Base-by-base conservation (phyloP, 2,888 invertebrate genomes). In the Watsonalla binaria region DNA sequence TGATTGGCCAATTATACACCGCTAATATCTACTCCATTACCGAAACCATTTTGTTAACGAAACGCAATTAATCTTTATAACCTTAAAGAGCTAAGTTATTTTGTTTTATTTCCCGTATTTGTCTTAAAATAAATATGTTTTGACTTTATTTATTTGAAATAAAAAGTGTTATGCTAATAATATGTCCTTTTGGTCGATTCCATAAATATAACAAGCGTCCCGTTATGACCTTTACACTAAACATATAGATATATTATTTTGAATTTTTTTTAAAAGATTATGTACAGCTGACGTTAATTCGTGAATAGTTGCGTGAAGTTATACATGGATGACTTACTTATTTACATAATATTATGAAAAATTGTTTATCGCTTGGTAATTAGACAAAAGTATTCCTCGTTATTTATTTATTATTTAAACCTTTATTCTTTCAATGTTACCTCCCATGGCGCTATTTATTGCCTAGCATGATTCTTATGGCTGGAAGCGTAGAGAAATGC, bases 1-100 rank as follows among this genome's bases (percentile, higher is more conserved):
- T 82, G 84, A 87, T 87, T 80, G 77, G 80, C 84, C 78, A 86
- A 86, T 88, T 84, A 81, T 77, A 72, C 69, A 70, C 79, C 76
- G 67, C 75, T 74, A 78, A 72, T 72, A 61, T 68, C 57, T 62
- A 45, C 61, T 66, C 62, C 54, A 62, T 66, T 57, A 58, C 60
- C 56, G 66, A 68, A 61, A 65, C 62, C 59, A 61, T 66, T 66
- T 60, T 58, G 61, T 55, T 61, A 66, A 66, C 63, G 60, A 58
- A 61, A 59, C 52, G 54, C 60, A 52, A 68, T 66, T 61, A 56
- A 55, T 61, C 58, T 60, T 51, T 54, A 52, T 54, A 56, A 63
- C 52, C 54, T 64, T 57, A 55, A 52, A 52, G 52, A 57, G 51
- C 51, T 59, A 6, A 24, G 24, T 24, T 24, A 24, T 24, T 24